A percentile compares a stretch with the other conserved stretches of the same genome.
Evolutionary conservation across 2,888 invertebrate genomes (phyloP).

Genomic region (Euspilapteryx auroguttella): DNA sequence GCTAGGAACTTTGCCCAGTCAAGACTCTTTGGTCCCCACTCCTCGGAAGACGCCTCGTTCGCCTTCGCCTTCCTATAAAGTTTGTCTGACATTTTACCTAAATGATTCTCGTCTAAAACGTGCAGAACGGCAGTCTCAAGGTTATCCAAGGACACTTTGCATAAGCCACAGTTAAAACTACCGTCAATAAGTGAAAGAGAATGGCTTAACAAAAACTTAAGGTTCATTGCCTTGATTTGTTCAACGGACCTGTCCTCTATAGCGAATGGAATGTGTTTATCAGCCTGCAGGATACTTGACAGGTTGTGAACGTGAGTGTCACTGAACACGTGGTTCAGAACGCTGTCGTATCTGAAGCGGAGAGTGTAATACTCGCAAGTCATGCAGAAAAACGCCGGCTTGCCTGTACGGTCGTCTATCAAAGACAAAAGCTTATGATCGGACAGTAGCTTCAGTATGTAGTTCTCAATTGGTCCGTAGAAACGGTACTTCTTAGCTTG

Average conservation of each 20-base stretch:
- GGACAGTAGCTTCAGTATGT: slow-evolving; percentile 29
- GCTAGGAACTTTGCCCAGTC: slow-evolving; percentile 50
- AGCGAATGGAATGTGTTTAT: slow-evolving; percentile 32
- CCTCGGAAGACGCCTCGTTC: slow-evolving; percentile 32
- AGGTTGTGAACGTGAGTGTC: slow-evolving; percentile 42
- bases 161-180: slow-evolving; percentile 26
- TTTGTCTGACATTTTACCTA: slow-evolving; percentile 38
- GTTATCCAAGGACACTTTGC: slow-evolving; percentile 24
- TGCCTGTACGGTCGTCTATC: slow-evolving; percentile 46
- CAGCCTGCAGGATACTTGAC: slow-evolving; percentile 36
- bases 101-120: slow-evolving; percentile 41
- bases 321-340: slow-evolving; percentile 45
- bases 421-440: slow-evolving; percentile 40
- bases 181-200: slow-evolving; percentile 19
- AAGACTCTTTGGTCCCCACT: slow-evolving; percentile 47
- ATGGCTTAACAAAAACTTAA: slow-evolving; percentile 30
- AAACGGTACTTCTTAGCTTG: slow-evolving; percentile 44
- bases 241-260: slow-evolving; percentile 25
- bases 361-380: slow-evolving; percentile 50
- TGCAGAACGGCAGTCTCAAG: slow-evolving; percentile 30
- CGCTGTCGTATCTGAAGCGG: slow-evolving; percentile 47
- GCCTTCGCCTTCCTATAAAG: slow-evolving; percentile 30
- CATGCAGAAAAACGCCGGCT: slow-evolving; percentile 48
- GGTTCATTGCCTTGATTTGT: slow-evolving; percentile 37
- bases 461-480: slow-evolving; percentile 43